phyloP scores from a whole-genome alignment of 2,797 vertebrate species.

The Trematomus bernacchii region DNA sequence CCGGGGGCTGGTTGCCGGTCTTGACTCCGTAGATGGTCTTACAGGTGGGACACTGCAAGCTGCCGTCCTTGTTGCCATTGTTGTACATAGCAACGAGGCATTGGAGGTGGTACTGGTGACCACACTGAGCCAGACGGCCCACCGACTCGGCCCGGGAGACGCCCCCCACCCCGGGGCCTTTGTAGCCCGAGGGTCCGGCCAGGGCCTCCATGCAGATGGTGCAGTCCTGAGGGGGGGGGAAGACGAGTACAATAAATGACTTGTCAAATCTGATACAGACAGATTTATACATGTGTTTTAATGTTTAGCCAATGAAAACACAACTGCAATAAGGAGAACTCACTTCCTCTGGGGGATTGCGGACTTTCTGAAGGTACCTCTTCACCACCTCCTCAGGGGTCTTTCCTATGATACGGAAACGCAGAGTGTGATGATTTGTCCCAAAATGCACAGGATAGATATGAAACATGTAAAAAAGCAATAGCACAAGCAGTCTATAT shows the following conservation, averaged over 20 bases:
- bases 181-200: conserved; percentile 92
- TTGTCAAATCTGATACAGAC: neutral
- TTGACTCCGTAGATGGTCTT: conserved; percentile 98
- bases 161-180: conserved; percentile 88
- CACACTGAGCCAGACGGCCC: conserved; percentile 91
- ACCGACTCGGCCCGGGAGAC: conserved; percentile 89
- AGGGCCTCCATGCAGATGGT: conserved; percentile 97
- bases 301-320: neutral
- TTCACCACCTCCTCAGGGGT: conserved; percentile 96
- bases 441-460: neutral
- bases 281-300: neutral
- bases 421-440: neutral
- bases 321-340: conserved; percentile 17
- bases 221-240: conserved; percentile 87
- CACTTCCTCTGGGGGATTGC: conserved; percentile 94
- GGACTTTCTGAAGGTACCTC: conserved; percentile 95
- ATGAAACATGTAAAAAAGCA: neutral
- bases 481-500: neutral
- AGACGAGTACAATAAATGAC: neutral
- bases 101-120: conserved; percentile 95
- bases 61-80: conserved; percentile 98
- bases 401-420: conserved; percentile 85
- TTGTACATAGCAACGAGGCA: conserved; percentile 98
- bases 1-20: conserved; percentile 96
- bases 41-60: conserved; percentile 96